Evolutionary conservation across 2,888 invertebrate genomes (phyloP).

Genomic region (Aelia acuminata): DNA sequence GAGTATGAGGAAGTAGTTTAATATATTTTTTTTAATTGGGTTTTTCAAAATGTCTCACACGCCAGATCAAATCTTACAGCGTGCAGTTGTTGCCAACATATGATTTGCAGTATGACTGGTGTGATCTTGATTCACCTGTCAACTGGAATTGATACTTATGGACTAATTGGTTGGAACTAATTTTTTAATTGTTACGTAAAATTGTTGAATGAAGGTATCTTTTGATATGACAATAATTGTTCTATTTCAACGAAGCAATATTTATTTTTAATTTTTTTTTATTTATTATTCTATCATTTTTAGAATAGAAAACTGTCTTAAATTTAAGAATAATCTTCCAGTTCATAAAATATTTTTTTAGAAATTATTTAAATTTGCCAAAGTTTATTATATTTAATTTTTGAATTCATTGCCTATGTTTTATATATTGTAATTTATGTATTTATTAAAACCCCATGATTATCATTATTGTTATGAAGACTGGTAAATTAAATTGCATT

Average conservation of each 20-base stretch:
- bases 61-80: no score
- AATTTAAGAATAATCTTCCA: neutral
- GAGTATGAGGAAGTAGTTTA: no score
- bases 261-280: neutral
- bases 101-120: no score
- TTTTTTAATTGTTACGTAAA: no score
- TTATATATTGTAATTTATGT: neutral
- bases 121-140: no score
- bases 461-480: slow-evolving; percentile 1
- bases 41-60: no score
- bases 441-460: neutral
- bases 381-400: neutral
- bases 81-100: no score
- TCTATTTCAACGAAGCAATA: neutral
- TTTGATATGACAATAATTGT: neutral
- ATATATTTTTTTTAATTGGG: no score
- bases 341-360: neutral
- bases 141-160: no score
- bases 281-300: neutral
- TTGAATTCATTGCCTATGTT: neutral
- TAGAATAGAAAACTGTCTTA: neutral
- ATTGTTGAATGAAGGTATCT: neutral
- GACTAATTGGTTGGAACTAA: no score
- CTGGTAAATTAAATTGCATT: neutral
- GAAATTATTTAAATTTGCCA: neutral